phyloP scores from a whole-genome alignment of 2,113 vertebrate species.

The Pristiophorus japonicus region DNA sequence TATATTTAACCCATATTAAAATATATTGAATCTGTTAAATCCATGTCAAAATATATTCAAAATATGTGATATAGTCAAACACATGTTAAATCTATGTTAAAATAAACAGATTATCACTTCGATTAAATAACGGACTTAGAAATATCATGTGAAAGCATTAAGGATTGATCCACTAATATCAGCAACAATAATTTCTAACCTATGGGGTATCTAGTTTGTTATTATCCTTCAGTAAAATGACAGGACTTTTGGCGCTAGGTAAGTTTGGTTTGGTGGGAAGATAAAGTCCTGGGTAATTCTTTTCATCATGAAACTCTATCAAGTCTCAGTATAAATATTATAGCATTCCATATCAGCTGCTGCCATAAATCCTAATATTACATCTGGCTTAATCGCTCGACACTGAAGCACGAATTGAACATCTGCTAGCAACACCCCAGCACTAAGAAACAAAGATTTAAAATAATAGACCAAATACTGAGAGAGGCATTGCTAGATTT shows the following conservation, averaged over 20 bases:
- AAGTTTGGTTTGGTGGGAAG: too few relatives aligned
- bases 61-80: not conserved
- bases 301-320: not conserved
- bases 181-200: not conserved
- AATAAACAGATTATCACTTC: not conserved
- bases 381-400: not conserved
- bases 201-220: not conserved
- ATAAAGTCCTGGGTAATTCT: not conserved
- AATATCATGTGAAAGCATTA: not conserved
- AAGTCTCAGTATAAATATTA: not conserved
- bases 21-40: too few relatives aligned
- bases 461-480: not conserved
- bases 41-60: not conserved
- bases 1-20: too few relatives aligned
- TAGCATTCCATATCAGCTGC: not conserved
- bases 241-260: not conserved
- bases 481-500: not conserved
- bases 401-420: not conserved
- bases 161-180: not conserved
- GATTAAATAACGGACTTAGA: not conserved
- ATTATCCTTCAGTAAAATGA: not conserved
- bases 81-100: not conserved
- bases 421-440: not conserved
- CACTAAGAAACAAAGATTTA: not conserved
- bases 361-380: not conserved